Evolutionary conservation across 2,797 vertebrate genomes (phyloP).

Genomic region (Sylvia borin): DNA sequence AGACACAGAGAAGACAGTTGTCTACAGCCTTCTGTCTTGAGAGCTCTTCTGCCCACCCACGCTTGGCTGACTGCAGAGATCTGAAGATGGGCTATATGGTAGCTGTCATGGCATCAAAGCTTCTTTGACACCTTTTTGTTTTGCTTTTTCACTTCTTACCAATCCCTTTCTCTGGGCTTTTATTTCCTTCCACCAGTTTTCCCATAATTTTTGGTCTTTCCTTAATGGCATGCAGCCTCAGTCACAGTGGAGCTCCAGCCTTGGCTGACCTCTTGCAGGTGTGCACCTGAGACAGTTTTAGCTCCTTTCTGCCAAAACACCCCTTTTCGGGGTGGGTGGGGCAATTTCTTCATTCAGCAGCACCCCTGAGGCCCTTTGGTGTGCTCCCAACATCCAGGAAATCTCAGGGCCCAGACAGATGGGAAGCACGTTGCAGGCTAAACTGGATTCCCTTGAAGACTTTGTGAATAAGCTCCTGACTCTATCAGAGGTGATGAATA

Average conservation of each 20-base stretch:
- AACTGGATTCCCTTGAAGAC: neutral
- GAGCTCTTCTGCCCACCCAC: neutral
- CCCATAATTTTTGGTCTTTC: neutral
- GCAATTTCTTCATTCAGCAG: neutral
- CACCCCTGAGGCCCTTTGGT: neutral
- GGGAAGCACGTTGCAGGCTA: neutral
- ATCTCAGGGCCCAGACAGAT: neutral
- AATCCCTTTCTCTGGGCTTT: neutral
- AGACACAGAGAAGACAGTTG: neutral
- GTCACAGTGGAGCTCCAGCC: neutral
- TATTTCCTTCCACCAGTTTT: neutral
- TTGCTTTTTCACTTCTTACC: constrained; percentile 8
- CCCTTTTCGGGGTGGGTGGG: neutral
- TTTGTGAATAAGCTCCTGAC: neutral
- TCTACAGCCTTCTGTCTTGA: neutral
- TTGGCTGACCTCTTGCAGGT: neutral
- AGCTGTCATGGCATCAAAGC: constrained; percentile 40
- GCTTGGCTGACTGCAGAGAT: neutral
- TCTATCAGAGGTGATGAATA: neutral
- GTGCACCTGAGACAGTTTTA: neutral
- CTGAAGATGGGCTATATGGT: constrained; percentile 1
- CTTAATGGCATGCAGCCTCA: neutral
- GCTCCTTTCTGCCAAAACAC: neutral
- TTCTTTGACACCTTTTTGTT: neutral
- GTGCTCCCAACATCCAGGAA: neutral